Evolutionary conservation across 2,113 vertebrate species (phyloP), one percentile per base, ranked within the genome.

Genomic region (Erpornis zantholeuca): DNA sequence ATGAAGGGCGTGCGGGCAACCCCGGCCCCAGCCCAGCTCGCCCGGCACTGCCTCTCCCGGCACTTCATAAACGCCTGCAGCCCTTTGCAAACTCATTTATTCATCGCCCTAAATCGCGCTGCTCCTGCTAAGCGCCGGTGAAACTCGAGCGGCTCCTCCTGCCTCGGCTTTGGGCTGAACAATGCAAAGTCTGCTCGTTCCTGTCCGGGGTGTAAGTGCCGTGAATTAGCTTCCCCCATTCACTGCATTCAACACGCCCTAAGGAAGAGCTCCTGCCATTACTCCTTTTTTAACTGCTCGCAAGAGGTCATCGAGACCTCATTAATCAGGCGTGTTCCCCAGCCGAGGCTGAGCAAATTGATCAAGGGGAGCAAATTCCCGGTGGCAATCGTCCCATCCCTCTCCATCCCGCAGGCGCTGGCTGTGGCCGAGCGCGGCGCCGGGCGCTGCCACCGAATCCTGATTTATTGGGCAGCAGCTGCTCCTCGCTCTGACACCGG

Each of bases 41-140:
- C 5, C 59, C 6, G 3, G 31, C 40, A 0, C 50, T 10, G 1
- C 36, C 45, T 22, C 86, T 38, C 24, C n/a, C 2, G 5, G 15
- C 6, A 1, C 71, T 49, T 16, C 0, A 12, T 0, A 7, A 72
- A 15, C 2, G 0, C 44, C 29, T 2, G 1, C 21, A 52, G 79
- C 65, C n/a, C 71, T 65, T n/a, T 3, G 8, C 29, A 24, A 22
- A 36, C 21, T 22, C 66, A 7, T 44, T 38, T 27, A 0, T 7
- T 15, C 12, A 10, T 7, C 28, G 1, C 18, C 12, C 13, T 2
- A 28, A 59, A 23, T 5, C 1, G 6, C 64, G 1, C 50, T 17
- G 24, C 52, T 21, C 22, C 52, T 18, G 63, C 80, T 8, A 21
- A 24, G 42, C 0, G 4, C 66, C 13, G 19, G 10, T 2, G 15